Base-by-base conservation (phyloP, 1,140 invertebrate species). In the Papilio machaon region DNA sequence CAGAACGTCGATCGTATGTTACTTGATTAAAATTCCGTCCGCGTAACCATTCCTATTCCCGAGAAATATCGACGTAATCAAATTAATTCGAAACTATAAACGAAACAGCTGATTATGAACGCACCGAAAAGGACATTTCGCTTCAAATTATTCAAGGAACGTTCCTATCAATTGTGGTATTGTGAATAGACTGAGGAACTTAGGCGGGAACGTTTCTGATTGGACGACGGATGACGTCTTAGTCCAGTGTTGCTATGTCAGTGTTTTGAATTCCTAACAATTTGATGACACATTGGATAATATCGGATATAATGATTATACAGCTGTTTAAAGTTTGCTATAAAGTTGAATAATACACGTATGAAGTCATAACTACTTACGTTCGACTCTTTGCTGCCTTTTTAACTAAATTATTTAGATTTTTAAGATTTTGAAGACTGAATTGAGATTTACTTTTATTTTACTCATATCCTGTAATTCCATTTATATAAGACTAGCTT, bases 101-200 rank as follows among this genome's bases (percentile, higher is more conserved):
- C 30, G 30, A 70, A 70, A 70, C 64, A 70, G 64, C 64, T 70
- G 64, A 70, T 70, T 70, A 70, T 67, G 60, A 67, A 70, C 64
- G 30, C 64, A 70, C 30, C 64, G 64, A 70, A 70, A 64, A 17
- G 52, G 52, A 54, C 23, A 64, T 38, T 35, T 70, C 64, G 64
- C 30, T 38, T 70, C 0, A 38, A 70, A 70, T 70, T 70, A 70
- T 70, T 70, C 30, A 70, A 35, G 64, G 5, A 70, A 35, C 64
- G 64, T 35, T 70, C 30, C 64, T 15, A 30, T 30, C 60, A 11
- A 23, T 17, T 43, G 52, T 23, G 10, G 13, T 35, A 35, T 38
- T 70, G 64, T 70, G 64, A 70, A 70, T 70, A 67, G 64, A 67
- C 64, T 30, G 23, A 30, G 23, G 23, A 70, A 70, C 1, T 35